Percentiles rank a stretch among this genome's conserved stretches.
phyloP scores from a whole-genome alignment of 2,113 vertebrate species.

The Talpa occidentalis region DNA sequence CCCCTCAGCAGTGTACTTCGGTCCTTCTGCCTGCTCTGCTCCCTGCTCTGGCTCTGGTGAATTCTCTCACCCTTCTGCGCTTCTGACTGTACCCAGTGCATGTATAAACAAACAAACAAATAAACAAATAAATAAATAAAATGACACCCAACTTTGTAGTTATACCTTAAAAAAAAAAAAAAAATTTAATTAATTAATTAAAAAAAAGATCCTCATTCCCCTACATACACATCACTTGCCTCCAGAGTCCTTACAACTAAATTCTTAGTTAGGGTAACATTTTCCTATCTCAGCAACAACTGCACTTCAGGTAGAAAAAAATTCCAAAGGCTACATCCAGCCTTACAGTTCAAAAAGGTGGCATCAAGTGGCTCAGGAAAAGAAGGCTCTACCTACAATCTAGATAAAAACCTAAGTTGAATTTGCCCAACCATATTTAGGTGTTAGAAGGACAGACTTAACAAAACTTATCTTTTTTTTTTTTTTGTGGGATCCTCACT shows the following conservation, averaged over 20 bases:
- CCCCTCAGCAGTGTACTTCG: no score
- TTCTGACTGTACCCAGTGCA: no score
- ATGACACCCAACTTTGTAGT: no score
- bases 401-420: not conserved
- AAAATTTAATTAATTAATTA: no score
- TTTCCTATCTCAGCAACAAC: not conserved
- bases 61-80: no score
- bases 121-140: no score
- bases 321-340: not conserved
- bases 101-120: no score
- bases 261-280: not conserved
- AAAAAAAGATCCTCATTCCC: not conserved
- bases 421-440: not conserved
- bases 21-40: no score
- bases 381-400: not conserved
- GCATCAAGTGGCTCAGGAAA: not conserved
- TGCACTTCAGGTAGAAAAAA: not conserved
- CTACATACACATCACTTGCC: not conserved
- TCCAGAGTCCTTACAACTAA: slow-evolving; percentile 41
- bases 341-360: not conserved
- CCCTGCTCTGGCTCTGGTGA: no score
- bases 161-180: no score
- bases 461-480: not conserved
- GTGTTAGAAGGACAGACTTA: not conserved
- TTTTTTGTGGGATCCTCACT: no score